phyloP scores from a whole-genome alignment of 2,113 vertebrate species.

The Heterotilapia buettikoferi region DNA sequence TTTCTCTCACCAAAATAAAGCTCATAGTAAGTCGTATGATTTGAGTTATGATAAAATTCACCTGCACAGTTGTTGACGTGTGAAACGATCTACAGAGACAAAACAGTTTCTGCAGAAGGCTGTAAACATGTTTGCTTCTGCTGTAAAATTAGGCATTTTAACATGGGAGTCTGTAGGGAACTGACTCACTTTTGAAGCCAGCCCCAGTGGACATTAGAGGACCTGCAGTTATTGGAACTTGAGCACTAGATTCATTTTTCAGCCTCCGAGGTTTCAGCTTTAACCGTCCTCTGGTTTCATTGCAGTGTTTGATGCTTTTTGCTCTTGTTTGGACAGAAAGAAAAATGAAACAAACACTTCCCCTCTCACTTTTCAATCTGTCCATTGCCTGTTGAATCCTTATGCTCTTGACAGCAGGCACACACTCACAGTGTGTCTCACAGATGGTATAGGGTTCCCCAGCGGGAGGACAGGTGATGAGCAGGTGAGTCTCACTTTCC shows the following conservation, averaged over 20 bases:
- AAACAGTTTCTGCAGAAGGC: not conserved
- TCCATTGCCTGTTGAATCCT: not conserved
- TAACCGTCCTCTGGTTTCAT: not conserved
- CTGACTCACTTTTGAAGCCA: not conserved
- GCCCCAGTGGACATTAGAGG: not conserved
- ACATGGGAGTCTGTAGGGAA: not conserved
- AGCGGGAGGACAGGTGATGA: conserved; percentile 54
- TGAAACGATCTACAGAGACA: not conserved
- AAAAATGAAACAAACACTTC: not conserved
- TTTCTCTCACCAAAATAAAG: no score
- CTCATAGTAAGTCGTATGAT: not conserved
- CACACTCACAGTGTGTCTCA: not conserved
- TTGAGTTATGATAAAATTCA: not conserved
- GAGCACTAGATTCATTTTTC: not conserved
- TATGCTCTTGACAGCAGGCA: not conserved
- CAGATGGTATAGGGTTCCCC: conserved; percentile 57
- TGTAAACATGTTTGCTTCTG: not conserved
- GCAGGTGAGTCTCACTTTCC: conserved; percentile 62
- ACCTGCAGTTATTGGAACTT: not conserved
- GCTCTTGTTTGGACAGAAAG: not conserved
- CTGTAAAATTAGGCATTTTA: not conserved
- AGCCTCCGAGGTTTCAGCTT: not conserved
- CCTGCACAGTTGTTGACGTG: no score
- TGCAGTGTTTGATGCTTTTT: not conserved
- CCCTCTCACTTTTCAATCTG: not conserved